These are phyloP conservation scores for Magallana angulata DNA, from an alignment of 1,140 invertebrate genomes.

Conservation along the genomic window DNA sequence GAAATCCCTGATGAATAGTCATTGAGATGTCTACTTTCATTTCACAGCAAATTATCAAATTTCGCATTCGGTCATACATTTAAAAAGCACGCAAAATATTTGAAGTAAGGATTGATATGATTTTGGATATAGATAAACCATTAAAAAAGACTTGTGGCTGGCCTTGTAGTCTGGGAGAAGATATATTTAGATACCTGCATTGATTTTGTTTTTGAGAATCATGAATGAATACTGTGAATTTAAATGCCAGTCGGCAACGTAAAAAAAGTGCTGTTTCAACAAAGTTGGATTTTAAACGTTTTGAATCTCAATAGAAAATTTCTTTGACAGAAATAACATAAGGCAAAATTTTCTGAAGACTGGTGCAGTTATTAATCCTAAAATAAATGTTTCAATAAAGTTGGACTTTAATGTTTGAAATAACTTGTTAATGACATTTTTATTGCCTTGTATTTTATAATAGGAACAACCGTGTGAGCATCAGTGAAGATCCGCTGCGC, in stretches of 20 bases:
- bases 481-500: not conserved
- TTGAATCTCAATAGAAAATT: too few relatives aligned
- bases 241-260: not conserved
- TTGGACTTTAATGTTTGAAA: not conserved
- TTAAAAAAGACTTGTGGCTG: not conserved
- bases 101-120: too few relatives aligned
- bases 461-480: not conserved
- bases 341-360: too few relatives aligned
- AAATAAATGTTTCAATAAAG: too few relatives aligned
- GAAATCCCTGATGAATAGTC: too few relatives aligned
- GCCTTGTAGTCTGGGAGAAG: not conserved
- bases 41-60: too few relatives aligned
- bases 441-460: not conserved
- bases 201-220: not conserved
- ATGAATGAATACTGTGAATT: constrained; percentile 4
- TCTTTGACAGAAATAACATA: too few relatives aligned
- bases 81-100: too few relatives aligned
- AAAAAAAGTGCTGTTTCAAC: constrained; percentile 16
- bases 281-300: not conserved
- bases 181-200: not conserved
- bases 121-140: too few relatives aligned
- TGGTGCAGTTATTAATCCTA: too few relatives aligned
- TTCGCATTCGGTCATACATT: too few relatives aligned
- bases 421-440: not conserved
- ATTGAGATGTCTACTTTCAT: too few relatives aligned